A percentile compares a stretch with the other conserved stretches of the same genome.
Evolutionary conservation across 2,113 vertebrate genomes (phyloP).

Genomic region (Promerops cafer): DNA sequence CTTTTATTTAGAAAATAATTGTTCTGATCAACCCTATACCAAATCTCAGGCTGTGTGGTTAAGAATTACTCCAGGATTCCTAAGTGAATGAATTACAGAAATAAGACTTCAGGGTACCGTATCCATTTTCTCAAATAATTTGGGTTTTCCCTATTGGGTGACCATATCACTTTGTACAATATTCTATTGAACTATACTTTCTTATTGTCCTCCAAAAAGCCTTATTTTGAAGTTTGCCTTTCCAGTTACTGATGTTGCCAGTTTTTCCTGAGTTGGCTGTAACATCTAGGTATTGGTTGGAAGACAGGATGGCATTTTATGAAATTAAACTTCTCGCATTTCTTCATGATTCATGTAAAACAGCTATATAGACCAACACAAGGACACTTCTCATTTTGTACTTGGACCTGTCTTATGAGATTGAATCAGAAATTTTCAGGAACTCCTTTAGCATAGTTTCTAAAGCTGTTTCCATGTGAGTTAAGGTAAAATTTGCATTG

Average conservation of each 20-base stretch:
- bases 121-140: background rate
- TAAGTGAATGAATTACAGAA: background rate
- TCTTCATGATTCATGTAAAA: background rate
- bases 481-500: background rate
- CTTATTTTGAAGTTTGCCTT: background rate
- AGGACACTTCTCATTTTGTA: background rate
- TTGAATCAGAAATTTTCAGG: background rate
- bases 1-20: background rate
- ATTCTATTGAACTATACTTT: background rate
- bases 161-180: background rate
- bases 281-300: background rate
- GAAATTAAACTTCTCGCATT: background rate
- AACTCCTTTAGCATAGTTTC: background rate
- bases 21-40: background rate
- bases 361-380: background rate
- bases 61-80: background rate
- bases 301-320: background rate
- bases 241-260: background rate
- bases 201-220: background rate
- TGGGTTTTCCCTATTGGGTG: background rate
- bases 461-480: background rate
- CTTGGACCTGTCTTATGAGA: background rate
- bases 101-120: background rate
- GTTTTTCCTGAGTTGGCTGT: background rate
- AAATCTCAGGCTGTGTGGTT: background rate